Evolutionary conservation across 2,888 invertebrate genomes (phyloP).

Genomic region (Lissocephala sabroskyi): DNA sequence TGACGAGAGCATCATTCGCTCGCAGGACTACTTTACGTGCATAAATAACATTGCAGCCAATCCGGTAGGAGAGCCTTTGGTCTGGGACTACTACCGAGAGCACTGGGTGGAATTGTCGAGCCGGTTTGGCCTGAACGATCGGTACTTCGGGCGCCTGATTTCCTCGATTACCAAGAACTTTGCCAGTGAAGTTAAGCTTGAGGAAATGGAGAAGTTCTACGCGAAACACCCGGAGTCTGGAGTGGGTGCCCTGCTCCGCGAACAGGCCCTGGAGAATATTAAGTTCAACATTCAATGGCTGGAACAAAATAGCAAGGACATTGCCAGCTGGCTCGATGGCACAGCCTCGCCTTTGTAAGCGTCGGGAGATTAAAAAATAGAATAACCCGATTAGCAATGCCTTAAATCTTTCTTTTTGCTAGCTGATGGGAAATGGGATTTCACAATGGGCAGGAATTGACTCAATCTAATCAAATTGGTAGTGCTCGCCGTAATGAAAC

Average conservation of each 20-base stretch:
- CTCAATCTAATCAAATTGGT: too few relatives aligned
- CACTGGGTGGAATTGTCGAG: constrained; percentile 83
- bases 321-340: constrained; percentile 81
- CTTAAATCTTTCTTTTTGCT: too few relatives aligned
- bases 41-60: constrained; percentile 80
- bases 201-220: constrained; percentile 85
- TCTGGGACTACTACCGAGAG: constrained; percentile 87
- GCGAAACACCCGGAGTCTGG: constrained; percentile 85
- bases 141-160: constrained; percentile 83
- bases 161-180: constrained; percentile 80
- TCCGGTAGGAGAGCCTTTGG: constrained; percentile 80
- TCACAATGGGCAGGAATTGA: too few relatives aligned
- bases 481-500: too few relatives aligned
- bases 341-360: too few relatives aligned
- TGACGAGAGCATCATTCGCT: constrained; percentile 81
- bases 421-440: too few relatives aligned
- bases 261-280: constrained; percentile 84
- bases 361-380: too few relatives aligned
- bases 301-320: constrained; percentile 74
- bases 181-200: constrained; percentile 77
- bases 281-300: constrained; percentile 87
- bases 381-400: too few relatives aligned
- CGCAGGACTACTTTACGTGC: constrained; percentile 86
- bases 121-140: constrained; percentile 85
- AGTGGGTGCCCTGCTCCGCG: constrained; percentile 82